Evolutionary conservation across 2,113 vertebrate genomes (phyloP).

Genomic region (Python bivittatus): DNA sequence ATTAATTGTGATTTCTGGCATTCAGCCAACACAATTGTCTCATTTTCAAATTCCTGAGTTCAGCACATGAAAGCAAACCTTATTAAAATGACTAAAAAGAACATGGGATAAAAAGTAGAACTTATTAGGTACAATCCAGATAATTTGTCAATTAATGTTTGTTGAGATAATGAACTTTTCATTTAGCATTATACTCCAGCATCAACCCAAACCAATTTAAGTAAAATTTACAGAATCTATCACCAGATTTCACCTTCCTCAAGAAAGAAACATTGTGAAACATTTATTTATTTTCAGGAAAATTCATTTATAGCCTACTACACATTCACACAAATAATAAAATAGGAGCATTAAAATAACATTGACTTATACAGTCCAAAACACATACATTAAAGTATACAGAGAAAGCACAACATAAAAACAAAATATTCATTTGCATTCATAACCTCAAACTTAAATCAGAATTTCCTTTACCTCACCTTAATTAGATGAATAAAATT

Average conservation of each 20-base stretch:
- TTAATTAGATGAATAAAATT: not conserved
- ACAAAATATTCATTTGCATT: not conserved
- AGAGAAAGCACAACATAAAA: not conserved
- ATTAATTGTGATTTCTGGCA: conserved; percentile 61
- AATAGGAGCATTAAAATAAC: not conserved
- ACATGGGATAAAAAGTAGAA: conserved; percentile 14
- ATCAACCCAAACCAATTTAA: fast-evolving
- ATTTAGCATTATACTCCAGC: not conserved
- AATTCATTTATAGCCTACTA: not conserved
- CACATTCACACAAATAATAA: not conserved
- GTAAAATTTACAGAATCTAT: not conserved
- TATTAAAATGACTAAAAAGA: conserved; percentile 8
- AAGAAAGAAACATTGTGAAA: not conserved
- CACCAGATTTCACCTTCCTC: not conserved
- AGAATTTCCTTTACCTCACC: not conserved
- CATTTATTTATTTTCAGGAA: not conserved
- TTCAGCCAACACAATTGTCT: conserved; percentile 28
- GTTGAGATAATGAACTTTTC: not conserved
- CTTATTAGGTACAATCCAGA: conserved; percentile 32
- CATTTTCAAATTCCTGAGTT: conserved; percentile 50
- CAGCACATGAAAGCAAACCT: conserved; percentile 33
- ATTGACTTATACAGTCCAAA: not conserved
- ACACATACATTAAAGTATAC: not conserved
- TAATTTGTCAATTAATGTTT: conserved; percentile 9
- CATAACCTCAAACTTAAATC: not conserved